Evolutionary conservation across 2,797 vertebrate genomes (phyloP).

Genomic region (Phalanger gymnotis): DNA sequence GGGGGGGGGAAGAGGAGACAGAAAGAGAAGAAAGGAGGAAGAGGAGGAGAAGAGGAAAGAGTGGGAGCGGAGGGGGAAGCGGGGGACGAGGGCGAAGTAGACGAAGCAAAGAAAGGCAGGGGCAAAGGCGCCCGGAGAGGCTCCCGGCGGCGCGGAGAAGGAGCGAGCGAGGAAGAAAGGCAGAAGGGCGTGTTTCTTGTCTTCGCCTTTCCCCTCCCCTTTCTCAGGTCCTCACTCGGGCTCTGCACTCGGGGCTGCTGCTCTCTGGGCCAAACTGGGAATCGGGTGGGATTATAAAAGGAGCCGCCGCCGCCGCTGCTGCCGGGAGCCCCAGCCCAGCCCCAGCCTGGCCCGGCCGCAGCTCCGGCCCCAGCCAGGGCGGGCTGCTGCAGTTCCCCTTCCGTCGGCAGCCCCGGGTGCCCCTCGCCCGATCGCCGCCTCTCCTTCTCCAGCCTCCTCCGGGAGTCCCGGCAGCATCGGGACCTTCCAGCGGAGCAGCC

Average conservation of each 20-base stretch:
- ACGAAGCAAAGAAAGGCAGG: constrained; percentile 65
- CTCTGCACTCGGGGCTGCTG: constrained; percentile 77
- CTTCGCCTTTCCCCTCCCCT: constrained; percentile 88
- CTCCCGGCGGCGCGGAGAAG: constrained; percentile 68
- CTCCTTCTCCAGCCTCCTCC: constrained; percentile 57
- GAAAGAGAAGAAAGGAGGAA: neutral
- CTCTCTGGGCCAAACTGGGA: constrained; percentile 88
- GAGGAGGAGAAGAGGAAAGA: constrained; percentile 33
- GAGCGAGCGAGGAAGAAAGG: constrained; percentile 80
- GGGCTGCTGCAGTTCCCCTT: constrained; percentile 80
- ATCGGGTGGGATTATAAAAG: constrained; percentile 87
- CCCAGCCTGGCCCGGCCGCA: constrained; percentile 69
- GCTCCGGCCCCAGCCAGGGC: constrained; percentile 72
- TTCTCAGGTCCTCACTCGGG: constrained; percentile 86
- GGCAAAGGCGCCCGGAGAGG: constrained; percentile 69
- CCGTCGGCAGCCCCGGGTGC: constrained; percentile 78
- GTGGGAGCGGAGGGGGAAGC: constrained; percentile 51
- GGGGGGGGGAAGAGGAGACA: neutral
- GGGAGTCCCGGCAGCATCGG: constrained; percentile 71
- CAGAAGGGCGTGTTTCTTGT: constrained; percentile 88
- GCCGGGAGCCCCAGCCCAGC: constrained; percentile 78
- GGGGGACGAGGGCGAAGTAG: constrained; percentile 38
- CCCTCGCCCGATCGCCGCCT: constrained; percentile 75
- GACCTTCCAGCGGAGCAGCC: constrained; percentile 76
- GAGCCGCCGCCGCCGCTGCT: constrained; percentile 74